These are phyloP conservation scores for Serinus canaria DNA, from an alignment of 2,113 vertebrate species.

Conservation along the genomic window DNA sequence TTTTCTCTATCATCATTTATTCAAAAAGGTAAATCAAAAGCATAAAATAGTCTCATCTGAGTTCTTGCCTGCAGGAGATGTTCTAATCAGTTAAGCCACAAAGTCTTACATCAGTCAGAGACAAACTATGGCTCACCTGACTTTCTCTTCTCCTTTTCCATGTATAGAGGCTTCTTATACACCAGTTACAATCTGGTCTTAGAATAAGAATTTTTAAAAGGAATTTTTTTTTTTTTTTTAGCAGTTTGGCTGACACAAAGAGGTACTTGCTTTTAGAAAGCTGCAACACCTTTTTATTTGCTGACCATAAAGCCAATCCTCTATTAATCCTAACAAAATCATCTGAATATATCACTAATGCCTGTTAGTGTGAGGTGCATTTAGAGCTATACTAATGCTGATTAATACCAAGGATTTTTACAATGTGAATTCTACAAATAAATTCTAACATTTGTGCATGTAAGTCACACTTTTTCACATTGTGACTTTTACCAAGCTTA, in stretches of 20 bases:
- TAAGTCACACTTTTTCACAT: not conserved
- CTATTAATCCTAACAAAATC: not conserved
- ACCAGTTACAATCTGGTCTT: not conserved
- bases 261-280: not conserved
- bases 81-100: not conserved
- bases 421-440: not conserved
- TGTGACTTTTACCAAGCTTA: not conserved
- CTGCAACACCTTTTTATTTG: not conserved
- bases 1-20: constrained; percentile 61
- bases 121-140: not conserved
- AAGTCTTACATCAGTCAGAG: not conserved
- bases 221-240: not conserved
- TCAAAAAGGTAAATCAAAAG: constrained; percentile 60
- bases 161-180: not conserved
- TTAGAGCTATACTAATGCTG: not conserved
- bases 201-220: not conserved
- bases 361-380: not conserved
- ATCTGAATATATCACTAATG: not conserved
- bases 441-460: not conserved
- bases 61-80: constrained; percentile 28
- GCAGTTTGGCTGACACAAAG: not conserved
- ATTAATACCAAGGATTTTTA: not conserved
- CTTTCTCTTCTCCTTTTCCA: not conserved
- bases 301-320: not conserved
- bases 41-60: constrained; percentile 28